Evolutionary conservation across 2,797 vertebrate genomes (phyloP), one percentile per base, ranked within the genome.

Genomic region (Smutsia gigantea): DNA sequence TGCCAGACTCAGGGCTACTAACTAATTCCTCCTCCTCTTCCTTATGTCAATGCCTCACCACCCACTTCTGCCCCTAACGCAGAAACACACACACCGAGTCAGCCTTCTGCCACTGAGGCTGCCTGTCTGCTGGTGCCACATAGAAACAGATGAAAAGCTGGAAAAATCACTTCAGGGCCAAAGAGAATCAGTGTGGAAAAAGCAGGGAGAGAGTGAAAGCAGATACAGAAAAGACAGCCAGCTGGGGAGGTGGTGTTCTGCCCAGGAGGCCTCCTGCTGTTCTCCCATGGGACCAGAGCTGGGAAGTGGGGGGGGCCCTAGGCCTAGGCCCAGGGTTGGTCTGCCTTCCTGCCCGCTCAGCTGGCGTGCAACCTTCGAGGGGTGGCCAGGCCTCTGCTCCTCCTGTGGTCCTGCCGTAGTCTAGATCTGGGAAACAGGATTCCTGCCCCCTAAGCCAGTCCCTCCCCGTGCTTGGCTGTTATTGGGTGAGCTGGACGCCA

Each of bases 131-230:
- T 74, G 71, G 61, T 59, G 53, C 69, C 87, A 57, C 85, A 61
- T 3, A 93, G 85, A 93, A 68, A 75, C 93, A 86, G 87, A 97
- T 57, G 92, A 95, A 82, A 68, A 77, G 23, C 42, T 97, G 97
- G 97, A 95, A 97, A 97, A 96, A 72, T 92, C 51, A 69, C 59
- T 31, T 37, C 66, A 68, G 29, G 82, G 95, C 96, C 97, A 95
- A 83, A 95, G 82, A 86, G 93, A 93, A 77, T 96, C 85, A 39
- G 11, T 63, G 96, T 93, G 96, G 97, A 94, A 96, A 97, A 96
- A 64, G 59, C 34, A 15, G 55, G n/a, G 75, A 42, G 66, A 68
- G 74, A 87, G 34, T 84, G 95, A 94, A 94, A 92, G 59, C 57
- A 75, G 95, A 89, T 53, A 79, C 37, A 37, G 88, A 84, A 51